Percentiles rank a stretch among this genome's conserved stretches.
phyloP scores from a whole-genome alignment of 2,888 invertebrate species.

The Drosophila birchii region DNA sequence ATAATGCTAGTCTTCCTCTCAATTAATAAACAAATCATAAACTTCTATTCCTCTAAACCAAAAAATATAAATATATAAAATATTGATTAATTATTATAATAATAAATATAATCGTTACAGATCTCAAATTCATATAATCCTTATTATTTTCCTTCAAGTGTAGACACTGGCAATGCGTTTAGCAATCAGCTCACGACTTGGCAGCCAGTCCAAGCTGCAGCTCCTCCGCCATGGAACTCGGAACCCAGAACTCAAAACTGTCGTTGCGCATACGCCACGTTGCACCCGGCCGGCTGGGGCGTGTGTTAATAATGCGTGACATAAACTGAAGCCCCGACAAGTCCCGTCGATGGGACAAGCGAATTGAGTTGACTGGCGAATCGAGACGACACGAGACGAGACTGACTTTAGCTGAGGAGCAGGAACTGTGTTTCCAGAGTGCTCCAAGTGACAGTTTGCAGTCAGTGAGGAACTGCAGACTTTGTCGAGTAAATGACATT shows the following conservation, averaged over 20 bases:
- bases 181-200: slow-evolving; percentile 76
- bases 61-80: no score
- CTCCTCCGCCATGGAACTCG: neutral
- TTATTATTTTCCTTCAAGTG: slow-evolving; percentile 4
- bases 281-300: slow-evolving; percentile 63
- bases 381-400: slow-evolving; percentile 3
- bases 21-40: neutral
- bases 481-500: slow-evolving; percentile 51
- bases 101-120: no score
- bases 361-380: slow-evolving; percentile 64
- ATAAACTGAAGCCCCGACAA: slow-evolving; percentile 64
- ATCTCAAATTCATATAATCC: no score
- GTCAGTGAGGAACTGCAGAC: slow-evolving; percentile 35
- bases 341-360: slow-evolving; percentile 68
- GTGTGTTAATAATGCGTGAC: slow-evolving; percentile 80
- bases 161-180: slow-evolving; percentile 60
- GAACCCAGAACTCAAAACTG: slow-evolving; percentile 23
- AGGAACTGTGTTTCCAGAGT: slow-evolving; percentile 35
- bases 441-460: slow-evolving; percentile 69
- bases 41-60: no score
- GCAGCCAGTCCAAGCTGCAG: slow-evolving; percentile 46
- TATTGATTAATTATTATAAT: no score
- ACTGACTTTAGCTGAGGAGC: slow-evolving; percentile 4
- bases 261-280: slow-evolving; percentile 71
- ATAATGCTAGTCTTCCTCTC: neutral